Evolutionary conservation across 2,113 vertebrate species (phyloP).

Genomic region (Cettia cetti): DNA sequence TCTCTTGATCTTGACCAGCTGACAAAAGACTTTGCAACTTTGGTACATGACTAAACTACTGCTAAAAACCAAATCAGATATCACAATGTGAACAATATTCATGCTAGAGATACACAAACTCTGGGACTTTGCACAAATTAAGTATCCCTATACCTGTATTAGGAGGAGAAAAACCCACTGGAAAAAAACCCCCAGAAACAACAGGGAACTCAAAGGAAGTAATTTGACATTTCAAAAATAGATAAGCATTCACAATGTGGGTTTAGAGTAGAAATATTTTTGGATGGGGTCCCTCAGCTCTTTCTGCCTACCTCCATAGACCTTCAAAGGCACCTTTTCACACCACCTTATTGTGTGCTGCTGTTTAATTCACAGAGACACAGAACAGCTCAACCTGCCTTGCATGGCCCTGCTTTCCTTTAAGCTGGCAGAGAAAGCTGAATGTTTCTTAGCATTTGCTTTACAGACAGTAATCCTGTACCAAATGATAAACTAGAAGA

Average conservation of each 20-base stretch:
- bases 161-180: neutral
- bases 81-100: neutral
- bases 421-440: neutral
- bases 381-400: neutral
- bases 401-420: neutral
- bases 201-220: neutral
- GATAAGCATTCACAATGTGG: neutral
- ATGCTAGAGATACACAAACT: neutral
- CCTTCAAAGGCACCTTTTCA: neutral
- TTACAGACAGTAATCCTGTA: neutral
- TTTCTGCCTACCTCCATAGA: neutral
- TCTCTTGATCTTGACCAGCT: neutral
- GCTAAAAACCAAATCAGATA: neutral
- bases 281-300: neutral
- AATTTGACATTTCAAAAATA: neutral
- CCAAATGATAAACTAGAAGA: neutral
- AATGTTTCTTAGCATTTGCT: neutral
- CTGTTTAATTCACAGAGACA: neutral
- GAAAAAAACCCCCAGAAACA: neutral
- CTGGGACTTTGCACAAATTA: neutral
- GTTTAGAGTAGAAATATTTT: neutral
- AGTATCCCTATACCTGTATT: neutral
- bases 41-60: neutral
- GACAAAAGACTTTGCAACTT: neutral
- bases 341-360: neutral